These are phyloP conservation scores for Acanthurus leucopareius DNA, from an alignment of 2,797 vertebrate species.

Conservation along the genomic window DNA sequence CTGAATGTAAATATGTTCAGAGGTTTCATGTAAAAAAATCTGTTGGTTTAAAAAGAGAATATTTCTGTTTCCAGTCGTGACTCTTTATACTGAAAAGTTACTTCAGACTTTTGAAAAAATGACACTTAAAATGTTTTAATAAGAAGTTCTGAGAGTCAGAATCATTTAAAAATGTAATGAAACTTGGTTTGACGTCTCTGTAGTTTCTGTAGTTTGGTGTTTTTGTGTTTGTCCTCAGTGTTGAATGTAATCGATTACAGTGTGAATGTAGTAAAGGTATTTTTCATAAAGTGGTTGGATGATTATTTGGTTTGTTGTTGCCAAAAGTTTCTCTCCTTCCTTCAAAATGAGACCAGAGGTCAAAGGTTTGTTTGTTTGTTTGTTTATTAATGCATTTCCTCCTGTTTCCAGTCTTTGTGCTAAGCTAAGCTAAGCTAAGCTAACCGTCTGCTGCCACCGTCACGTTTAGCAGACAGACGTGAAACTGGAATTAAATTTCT, in stretches of 20 bases:
- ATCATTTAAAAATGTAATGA: slow-evolving; percentile 5
- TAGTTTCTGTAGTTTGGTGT: slow-evolving; percentile 48
- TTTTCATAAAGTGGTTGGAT: slow-evolving; percentile 49
- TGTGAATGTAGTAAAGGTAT: slow-evolving; percentile 65
- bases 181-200: slow-evolving; percentile 25
- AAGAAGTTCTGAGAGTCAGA: neutral
- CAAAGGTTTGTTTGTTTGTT: neutral
- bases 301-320: slow-evolving; percentile 16
- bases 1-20: slow-evolving; percentile 47
- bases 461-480: too few species aligned
- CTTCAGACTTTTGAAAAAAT: slow-evolving; percentile 21
- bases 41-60: slow-evolving; percentile 24
- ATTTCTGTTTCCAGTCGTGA: slow-evolving; percentile 37
- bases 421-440: neutral
- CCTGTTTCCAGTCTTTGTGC: neutral
- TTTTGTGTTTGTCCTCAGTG: slow-evolving; percentile 57
- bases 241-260: slow-evolving; percentile 47
- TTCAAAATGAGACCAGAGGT: neutral
- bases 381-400: too few species aligned
- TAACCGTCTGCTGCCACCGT: too few species aligned
- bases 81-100: slow-evolving; percentile 57
- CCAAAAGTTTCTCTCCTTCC: too few species aligned
- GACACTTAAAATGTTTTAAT: slow-evolving; percentile 17
- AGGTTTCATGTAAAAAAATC: slow-evolving; percentile 24
- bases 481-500: too few species aligned